A percentile compares a stretch with the other conserved stretches of the same genome.
Evolutionary conservation across 2,888 invertebrate genomes (phyloP).

Genomic region (Cepaea hortensis): DNA sequence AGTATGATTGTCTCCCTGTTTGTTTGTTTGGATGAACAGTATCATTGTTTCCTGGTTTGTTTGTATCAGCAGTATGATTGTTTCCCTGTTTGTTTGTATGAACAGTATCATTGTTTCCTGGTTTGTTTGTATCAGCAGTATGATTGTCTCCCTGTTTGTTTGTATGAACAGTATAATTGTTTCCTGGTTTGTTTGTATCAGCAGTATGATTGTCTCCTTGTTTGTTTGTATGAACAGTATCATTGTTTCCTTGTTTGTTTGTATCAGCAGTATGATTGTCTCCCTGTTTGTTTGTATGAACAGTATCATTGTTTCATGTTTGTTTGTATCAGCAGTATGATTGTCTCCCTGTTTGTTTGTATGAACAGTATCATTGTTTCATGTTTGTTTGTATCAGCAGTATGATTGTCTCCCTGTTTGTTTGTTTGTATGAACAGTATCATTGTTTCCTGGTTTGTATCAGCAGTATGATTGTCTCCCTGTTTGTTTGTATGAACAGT

Average conservation of each 20-base stretch:
- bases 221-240: background rate
- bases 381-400: no score
- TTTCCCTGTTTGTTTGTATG: no score
- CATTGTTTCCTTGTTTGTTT: no score
- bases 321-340: no score
- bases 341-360: no score
- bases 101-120: constrained; percentile 54
- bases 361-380: background rate
- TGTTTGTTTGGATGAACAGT: background rate
- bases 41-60: background rate
- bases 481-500: no score
- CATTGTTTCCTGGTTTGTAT: constrained; percentile 77
- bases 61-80: no score
- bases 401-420: no score
- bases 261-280: background rate
- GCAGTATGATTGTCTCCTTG: constrained; percentile 56
- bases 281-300: no score
- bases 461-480: constrained; percentile 56
- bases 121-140: background rate
- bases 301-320: no score
- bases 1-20: constrained; percentile 52
- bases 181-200: constrained; percentile 75
- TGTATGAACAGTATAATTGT: constrained; percentile 72
- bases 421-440: constrained; percentile 61
- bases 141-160: background rate